Conservation (phyloP, 2,113 vertebrate genomes). For the Speoplatyrhinus poulsoni region DNA sequence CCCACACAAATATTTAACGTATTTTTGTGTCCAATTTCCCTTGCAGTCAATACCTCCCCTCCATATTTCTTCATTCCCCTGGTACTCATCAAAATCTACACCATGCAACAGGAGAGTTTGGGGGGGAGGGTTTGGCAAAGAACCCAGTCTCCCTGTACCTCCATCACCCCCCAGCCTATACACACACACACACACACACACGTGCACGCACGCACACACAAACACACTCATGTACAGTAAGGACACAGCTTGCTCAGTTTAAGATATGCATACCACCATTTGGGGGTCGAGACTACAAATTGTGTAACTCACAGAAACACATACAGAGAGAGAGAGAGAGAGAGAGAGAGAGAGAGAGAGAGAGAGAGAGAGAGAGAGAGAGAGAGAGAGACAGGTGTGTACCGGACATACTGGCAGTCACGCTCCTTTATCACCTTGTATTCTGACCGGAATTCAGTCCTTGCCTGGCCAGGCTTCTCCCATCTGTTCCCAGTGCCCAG, state of each 20-base stretch:
- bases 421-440: conserved; percentile 69
- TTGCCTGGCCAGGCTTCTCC: conserved; percentile 64
- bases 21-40: conserved; percentile 46
- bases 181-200: neutral
- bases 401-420: conserved; percentile 71
- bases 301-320: too few species aligned
- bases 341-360: conserved; percentile 19
- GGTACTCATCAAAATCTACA: conserved; percentile 55
- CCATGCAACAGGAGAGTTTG: conserved; percentile 35
- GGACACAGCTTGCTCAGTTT: neutral
- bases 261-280: too few species aligned
- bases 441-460: conserved; percentile 69
- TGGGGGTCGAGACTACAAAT: too few species aligned
- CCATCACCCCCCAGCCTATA: neutral
- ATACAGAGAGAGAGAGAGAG: neutral
- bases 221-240: neutral
- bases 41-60: conserved; percentile 28
- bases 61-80: conserved; percentile 20
- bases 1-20: conserved; percentile 56
- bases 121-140: neutral
- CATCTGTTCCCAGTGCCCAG: conserved; percentile 63
- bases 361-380: conserved; percentile 2
- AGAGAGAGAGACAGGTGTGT: conserved; percentile 38
- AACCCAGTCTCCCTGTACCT: neutral
- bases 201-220: neutral